Conservation (phyloP, 2,797 vertebrate genomes). For the Propithecus perrieri region DNA sequence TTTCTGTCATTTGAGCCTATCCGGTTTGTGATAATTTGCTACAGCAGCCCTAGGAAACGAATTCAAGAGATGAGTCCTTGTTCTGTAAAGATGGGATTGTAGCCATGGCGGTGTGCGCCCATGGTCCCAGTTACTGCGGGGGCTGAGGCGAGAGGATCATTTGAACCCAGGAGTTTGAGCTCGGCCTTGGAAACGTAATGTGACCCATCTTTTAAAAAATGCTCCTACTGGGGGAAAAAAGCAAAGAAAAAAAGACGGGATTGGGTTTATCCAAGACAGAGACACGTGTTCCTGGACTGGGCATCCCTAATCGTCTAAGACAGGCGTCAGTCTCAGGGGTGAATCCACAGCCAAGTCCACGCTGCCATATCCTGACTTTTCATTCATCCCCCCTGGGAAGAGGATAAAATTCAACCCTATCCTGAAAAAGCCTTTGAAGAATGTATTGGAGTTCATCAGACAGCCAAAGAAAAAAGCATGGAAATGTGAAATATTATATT, state of each 20-base stretch:
- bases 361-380: neutral
- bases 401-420: neutral
- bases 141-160: no score
- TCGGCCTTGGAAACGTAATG: no score
- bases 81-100: no score
- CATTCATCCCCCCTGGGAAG: neutral
- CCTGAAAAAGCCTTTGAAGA: no score
- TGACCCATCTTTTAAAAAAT: no score
- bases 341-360: fast-evolving
- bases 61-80: no score
- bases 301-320: neutral
- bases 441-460: fast-evolving
- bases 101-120: no score
- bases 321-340: fast-evolving
- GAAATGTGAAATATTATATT: neutral
- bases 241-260: no score
- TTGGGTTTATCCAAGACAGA: neutral
- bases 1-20: neutral
- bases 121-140: no score
- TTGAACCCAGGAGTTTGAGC: no score
- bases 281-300: neutral
- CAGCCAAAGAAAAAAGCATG: neutral
- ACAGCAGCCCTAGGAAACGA: neutral
- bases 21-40: no score
- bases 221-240: no score